phyloP scores from a whole-genome alignment of 2,797 vertebrate species.

The Poecilia velifera region DNA sequence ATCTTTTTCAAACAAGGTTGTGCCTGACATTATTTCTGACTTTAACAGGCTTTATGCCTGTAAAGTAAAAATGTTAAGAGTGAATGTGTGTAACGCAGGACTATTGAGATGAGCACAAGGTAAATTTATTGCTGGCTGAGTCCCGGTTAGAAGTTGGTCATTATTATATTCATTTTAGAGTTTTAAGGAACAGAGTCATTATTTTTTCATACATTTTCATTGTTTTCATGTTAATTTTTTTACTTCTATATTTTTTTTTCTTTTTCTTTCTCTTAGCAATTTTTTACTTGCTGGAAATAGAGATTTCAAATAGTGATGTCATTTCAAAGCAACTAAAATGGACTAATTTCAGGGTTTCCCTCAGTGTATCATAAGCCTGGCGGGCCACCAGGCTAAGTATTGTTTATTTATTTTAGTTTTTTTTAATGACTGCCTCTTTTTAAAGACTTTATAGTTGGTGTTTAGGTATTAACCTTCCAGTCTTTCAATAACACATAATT shows the following conservation, averaged over 20 bases:
- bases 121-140: not conserved
- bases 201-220: not conserved
- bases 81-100: not conserved
- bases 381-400: no score
- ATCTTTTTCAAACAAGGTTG: not conserved
- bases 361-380: not conserved
- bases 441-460: no score
- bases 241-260: fast-evolving
- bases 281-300: not conserved
- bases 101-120: not conserved
- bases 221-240: not conserved
- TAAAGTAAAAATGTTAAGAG: not conserved
- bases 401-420: no score
- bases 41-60: not conserved
- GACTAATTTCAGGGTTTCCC: not conserved
- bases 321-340: not conserved
- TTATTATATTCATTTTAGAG: not conserved
- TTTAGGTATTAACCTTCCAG: no score
- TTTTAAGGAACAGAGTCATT: not conserved
- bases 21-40: not conserved
- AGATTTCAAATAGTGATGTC: not conserved
- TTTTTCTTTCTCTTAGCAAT: not conserved
- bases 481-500: no score
- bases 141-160: not conserved
- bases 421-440: no score